phyloP scores from a whole-genome alignment of 1,140 invertebrate species.

The Phenacoccus solenopsis region DNA sequence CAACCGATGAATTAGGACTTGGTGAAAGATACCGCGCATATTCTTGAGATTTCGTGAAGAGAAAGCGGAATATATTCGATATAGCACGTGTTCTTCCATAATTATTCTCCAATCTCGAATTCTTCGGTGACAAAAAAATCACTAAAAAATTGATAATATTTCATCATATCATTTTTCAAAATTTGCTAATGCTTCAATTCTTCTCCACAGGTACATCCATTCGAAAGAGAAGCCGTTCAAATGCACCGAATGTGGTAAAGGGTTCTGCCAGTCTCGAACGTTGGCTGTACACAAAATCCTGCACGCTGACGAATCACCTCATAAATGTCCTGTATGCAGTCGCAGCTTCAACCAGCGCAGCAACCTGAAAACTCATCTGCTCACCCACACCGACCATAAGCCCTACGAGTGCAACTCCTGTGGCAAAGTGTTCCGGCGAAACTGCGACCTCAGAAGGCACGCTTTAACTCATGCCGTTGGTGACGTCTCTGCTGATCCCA shows the following conservation, averaged over 20 bases:
- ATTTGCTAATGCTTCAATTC: background rate
- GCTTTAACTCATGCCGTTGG: constrained; percentile 69
- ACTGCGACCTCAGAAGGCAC: constrained; percentile 72
- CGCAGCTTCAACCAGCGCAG: constrained; percentile 82
- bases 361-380: constrained; percentile 84
- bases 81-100: too few species aligned
- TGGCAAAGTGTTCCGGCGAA: constrained; percentile 72
- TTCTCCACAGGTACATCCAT: constrained; percentile 77
- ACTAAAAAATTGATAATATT: too few species aligned
- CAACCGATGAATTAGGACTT: too few species aligned
- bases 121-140: too few species aligned
- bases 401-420: constrained; percentile 86
- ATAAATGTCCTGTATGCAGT: constrained; percentile 81
- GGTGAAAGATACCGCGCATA: too few species aligned
- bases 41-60: too few species aligned
- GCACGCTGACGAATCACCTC: constrained; percentile 82
- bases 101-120: too few species aligned
- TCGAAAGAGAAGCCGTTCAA: constrained; percentile 96
- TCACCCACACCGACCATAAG: constrained; percentile 89
- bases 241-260: constrained; percentile 89
- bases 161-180: too few species aligned
- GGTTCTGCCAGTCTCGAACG: constrained; percentile 89
- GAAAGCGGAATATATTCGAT: too few species aligned
- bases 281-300: constrained; percentile 86
- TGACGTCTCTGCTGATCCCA: constrained; percentile 43